phyloP scores from a whole-genome alignment of 2,797 vertebrate species.

The Trachops cirrhosus region DNA sequence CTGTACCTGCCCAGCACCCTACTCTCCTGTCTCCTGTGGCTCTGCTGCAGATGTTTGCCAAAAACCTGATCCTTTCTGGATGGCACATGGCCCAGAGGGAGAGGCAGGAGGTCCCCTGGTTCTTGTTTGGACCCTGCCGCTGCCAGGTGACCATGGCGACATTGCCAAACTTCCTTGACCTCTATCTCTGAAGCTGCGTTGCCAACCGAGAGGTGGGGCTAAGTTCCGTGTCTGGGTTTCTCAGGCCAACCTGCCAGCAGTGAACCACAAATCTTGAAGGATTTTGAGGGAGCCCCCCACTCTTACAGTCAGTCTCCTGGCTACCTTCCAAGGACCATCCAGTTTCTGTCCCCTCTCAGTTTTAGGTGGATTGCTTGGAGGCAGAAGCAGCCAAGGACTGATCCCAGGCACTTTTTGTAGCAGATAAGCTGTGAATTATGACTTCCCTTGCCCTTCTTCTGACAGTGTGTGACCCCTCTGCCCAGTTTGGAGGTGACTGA shows the following conservation, averaged over 20 bases:
- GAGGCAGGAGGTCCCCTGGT: neutral
- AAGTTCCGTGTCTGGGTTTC: neutral
- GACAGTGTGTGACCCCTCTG: neutral
- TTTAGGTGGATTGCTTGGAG: conserved; percentile 26
- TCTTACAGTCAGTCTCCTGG: neutral
- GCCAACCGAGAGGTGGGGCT: neutral
- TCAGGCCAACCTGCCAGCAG: neutral
- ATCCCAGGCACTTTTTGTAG: conserved; percentile 62
- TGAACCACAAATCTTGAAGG: neutral
- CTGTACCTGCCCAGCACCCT: neutral
- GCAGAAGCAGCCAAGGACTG: conserved; percentile 26
- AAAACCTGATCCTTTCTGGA: conserved; percentile 20
- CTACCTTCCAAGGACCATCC: neutral
- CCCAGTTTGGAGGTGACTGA: neutral
- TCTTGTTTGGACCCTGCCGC: neutral
- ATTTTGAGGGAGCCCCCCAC: neutral
- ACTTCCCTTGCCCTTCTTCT: neutral
- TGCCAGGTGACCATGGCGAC: neutral
- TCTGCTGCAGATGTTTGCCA: neutral
- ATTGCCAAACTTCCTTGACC: neutral
- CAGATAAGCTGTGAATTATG: conserved; percentile 72
- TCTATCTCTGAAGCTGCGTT: neutral
- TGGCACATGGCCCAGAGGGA: neutral
- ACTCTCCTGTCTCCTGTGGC: neutral
- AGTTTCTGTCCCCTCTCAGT: neutral